Percentiles rank a stretch among this genome's conserved stretches.
Conservation (phyloP, 1,140 invertebrate species). For the Lamellibrachia luymesi region DNA sequence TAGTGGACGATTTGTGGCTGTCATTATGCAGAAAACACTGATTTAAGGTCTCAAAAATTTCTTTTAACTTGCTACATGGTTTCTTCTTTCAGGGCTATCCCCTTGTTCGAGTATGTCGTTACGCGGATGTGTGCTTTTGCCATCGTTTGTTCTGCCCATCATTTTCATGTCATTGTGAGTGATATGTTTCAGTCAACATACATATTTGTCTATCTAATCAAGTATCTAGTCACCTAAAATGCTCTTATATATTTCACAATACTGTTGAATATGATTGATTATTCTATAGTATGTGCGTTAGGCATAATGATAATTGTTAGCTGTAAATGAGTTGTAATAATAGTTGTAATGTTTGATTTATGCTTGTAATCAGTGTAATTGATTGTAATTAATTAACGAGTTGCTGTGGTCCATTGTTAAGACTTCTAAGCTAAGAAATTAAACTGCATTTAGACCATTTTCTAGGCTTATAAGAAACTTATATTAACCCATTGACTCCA, state of each 20-base stretch:
- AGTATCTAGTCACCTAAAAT: background rate
- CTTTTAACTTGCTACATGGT: background rate
- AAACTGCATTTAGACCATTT: too few species aligned
- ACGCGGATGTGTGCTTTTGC: slow-evolving; percentile 42
- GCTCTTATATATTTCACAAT: background rate
- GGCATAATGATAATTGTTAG: too few species aligned
- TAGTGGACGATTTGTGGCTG: background rate
- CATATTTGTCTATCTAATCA: background rate
- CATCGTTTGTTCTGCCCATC: slow-evolving; percentile 37
- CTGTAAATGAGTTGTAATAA: too few species aligned
- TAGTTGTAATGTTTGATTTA: too few species aligned
- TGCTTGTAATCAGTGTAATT: too few species aligned
- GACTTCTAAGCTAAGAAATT: too few species aligned
- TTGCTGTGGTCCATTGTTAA: too few species aligned
- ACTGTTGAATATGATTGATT: background rate
- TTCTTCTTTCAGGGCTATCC: slow-evolving; percentile 33
- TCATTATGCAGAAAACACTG: background rate
- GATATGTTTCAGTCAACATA: background rate
- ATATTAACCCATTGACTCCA: too few species aligned
- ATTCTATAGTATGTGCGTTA: too few species aligned
- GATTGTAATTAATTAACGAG: too few species aligned
- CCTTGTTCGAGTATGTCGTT: slow-evolving; percentile 42
- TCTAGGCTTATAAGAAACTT: too few species aligned
- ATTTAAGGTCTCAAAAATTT: background rate
- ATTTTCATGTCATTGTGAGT: slow-evolving; percentile 41